Conservation (phyloP, 2,797 vertebrate genomes). For the Mormyrus hasselquistii region DNA sequence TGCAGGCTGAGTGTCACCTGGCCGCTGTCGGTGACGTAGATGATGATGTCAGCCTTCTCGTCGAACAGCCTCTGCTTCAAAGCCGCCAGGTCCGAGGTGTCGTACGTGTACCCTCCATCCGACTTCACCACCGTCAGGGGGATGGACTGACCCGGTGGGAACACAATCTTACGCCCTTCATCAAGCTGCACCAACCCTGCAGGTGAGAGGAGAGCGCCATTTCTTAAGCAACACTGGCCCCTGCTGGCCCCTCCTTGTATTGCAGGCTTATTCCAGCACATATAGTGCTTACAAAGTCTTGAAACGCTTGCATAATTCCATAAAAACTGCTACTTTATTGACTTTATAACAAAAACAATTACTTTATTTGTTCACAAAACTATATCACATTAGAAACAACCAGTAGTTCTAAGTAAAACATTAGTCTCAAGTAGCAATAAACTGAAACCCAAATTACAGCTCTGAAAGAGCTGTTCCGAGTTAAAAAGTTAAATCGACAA, state of each 20-base stretch:
- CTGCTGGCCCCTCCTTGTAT: conserved; percentile 36
- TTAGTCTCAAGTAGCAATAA: background rate
- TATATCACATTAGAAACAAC: background rate
- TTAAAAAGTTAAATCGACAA: background rate
- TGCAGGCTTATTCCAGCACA: background rate
- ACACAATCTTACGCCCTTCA: conserved; percentile 85
- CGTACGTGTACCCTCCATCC: conserved; percentile 90
- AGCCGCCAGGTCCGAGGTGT: conserved; percentile 94
- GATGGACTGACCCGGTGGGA: conserved; percentile 74
- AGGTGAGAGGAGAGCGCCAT: conserved; percentile 17
- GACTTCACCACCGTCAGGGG: conserved; percentile 89
- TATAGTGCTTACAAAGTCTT: background rate
- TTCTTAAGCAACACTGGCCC: conserved; percentile 37
- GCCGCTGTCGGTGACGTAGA: conserved; percentile 88
- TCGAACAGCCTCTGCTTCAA: conserved; percentile 73
- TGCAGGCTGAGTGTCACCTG: conserved; percentile 61
- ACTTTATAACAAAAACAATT: background rate
- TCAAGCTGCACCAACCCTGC: conserved; percentile 77
- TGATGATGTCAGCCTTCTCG: conserved; percentile 80
- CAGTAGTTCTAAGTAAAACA: background rate
- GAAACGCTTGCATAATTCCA: background rate
- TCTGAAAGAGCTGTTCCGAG: background rate
- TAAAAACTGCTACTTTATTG: background rate
- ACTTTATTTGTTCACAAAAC: background rate
- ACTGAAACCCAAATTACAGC: background rate